Evolutionary conservation across 37 sponge, comb jelly and placozoan genomes (phyloP).

Genomic region (Beroe forskalii): DNA sequence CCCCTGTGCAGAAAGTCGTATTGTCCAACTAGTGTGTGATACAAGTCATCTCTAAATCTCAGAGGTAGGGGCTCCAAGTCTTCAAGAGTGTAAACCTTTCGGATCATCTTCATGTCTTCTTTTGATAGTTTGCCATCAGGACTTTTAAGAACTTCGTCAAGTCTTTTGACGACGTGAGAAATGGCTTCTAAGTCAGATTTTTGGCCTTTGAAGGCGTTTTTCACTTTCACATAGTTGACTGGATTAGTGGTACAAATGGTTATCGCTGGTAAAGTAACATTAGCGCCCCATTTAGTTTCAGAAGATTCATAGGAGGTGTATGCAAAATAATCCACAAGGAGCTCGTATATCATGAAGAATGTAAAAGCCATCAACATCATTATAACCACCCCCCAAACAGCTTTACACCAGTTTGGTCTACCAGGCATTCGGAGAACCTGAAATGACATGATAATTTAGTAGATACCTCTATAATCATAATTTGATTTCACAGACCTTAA

Average conservation of each 20-base stretch:
- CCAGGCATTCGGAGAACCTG: background rate
- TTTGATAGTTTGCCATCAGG: too few relatives aligned
- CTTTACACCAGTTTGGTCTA: background rate
- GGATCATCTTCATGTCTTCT: background rate
- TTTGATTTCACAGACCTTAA: too few relatives aligned
- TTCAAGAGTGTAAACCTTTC: background rate
- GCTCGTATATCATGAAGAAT: conserved; percentile 32
- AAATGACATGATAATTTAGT: too few relatives aligned
- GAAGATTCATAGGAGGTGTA: conserved; percentile 8
- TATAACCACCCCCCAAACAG: conserved; percentile 9
- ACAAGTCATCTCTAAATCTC: background rate
- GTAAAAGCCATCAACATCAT: background rate
- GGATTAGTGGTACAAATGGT: conserved; percentile 25
- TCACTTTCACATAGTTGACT: background rate
- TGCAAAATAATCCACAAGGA: background rate
- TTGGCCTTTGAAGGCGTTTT: background rate
- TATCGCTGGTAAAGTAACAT: conserved; percentile 32
- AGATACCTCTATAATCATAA: too few relatives aligned
- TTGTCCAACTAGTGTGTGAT: background rate
- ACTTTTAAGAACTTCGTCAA: too few relatives aligned
- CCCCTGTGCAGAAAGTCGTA: background rate
- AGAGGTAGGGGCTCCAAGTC: background rate
- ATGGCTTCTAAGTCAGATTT: background rate
- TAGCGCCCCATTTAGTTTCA: background rate
- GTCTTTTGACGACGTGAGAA: too few relatives aligned